Base-by-base conservation (phyloP, 2,888 invertebrate species). In the Meganola albula region DNA sequence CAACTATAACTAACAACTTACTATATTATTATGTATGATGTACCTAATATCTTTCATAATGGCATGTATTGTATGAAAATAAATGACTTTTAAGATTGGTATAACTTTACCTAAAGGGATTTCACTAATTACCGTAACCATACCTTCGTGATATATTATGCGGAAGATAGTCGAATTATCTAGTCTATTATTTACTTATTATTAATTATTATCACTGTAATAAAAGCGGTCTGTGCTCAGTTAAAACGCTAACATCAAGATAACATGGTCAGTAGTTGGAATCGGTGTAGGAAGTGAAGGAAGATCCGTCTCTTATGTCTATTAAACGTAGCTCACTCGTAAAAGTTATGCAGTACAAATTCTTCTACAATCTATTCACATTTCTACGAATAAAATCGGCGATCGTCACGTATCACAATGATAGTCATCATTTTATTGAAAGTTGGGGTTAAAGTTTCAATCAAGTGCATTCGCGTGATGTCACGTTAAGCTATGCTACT, bases 1-100 rank as follows among this genome's bases (percentile, higher is more conserved):
- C 64, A 54, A 56, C 63, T 71, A 71, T 63, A 34, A 50, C 68
- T 73, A 66, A 54, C 45, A 37, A 50, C 48, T 57, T 52, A 54
- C 46, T 47, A 48, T n/a, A n/a, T 46, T 48, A 44, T 44, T 35
- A 38, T 48, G 4, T 37, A 48, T 52, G 49, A 56, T 40, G 52
- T 25, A 30, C 44, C n/a, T 47, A 42, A 23, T 41, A 36, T 42
- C 37, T 44, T 42, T 23, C 22, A 18, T 33, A 35, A 25, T 57
- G 64, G 67, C 64, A 63, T 47, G 59, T 54, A 54, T 50, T 41
- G 53, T 77, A 73, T 45, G 68, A 77, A 79, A 78, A 79, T 77
- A 77, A 75, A 68, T 65, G 53, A 71, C 65, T 73, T 70, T 72
- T 35, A 43, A 49, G 53, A 58, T 59, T 64, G 71, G 54, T 54